phyloP scores from a whole-genome alignment of 2,888 invertebrate genomes.

The Alviniconcha strummeri region DNA sequence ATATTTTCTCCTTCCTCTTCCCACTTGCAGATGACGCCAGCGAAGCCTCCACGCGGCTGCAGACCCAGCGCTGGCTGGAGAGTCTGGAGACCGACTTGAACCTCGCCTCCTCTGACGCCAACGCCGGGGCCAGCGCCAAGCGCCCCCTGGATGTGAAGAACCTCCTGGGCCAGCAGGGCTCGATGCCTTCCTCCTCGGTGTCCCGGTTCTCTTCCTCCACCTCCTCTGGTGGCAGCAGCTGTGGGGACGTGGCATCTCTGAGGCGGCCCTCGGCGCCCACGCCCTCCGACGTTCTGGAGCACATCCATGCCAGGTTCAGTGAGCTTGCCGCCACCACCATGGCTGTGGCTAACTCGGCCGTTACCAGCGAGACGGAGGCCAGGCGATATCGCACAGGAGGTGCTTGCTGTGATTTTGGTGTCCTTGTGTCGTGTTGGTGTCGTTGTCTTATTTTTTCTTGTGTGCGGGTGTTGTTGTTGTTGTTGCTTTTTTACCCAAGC shows the following conservation, averaged over 20 bases:
- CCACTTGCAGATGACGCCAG: conserved; percentile 5
- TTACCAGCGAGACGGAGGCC: conserved; percentile 67
- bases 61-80: conserved; percentile 34
- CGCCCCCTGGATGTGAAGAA: conserved; percentile 23
- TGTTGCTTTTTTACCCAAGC: too few relatives aligned
- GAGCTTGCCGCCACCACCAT: conserved; percentile 67
- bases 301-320: conserved; percentile 66
- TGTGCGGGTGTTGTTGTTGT: not conserved
- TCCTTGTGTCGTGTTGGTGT: not conserved
- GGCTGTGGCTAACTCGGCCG: conserved; percentile 66
- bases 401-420: not conserved
- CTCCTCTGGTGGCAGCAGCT: not conserved
- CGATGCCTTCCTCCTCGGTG: not conserved
- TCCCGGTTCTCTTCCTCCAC: not conserved
- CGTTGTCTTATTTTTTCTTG: not conserved
- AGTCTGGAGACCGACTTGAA: conserved; percentile 33
- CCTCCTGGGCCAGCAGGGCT: conserved; percentile 37
- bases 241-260: not conserved
- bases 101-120: conserved; percentile 28
- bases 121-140: conserved; percentile 23
- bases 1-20: not conserved
- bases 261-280: conserved; percentile 39
- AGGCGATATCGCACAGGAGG: conserved; percentile 37
- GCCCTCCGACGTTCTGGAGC: conserved; percentile 55
- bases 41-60: conserved; percentile 26